Base-by-base conservation (phyloP, 2,888 invertebrate species). In the Parnassius smintheus region DNA sequence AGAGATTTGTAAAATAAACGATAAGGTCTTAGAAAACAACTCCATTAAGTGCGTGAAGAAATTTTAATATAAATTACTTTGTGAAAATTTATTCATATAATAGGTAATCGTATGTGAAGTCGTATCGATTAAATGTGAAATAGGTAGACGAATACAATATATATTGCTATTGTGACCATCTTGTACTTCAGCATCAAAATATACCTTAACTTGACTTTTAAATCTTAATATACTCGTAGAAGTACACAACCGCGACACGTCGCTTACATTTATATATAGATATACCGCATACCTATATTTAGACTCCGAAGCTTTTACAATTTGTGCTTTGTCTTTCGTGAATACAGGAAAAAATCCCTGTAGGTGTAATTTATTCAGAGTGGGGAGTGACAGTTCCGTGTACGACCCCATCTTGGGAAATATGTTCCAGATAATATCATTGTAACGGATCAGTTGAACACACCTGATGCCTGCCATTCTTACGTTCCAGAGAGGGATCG, bases 351-450 rank as follows among this genome's bases (percentile, higher is more conserved):
- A 65, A 70, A 70, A 70, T 72, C 68, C 62, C 65, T 69, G 68
- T 69, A 69, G 67, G 70, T 63, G 81, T 85, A 88, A 89, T 91
- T 85, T 88, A 90, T 90, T 87, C 89, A 72, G 81, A 86, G 78
- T 82, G 77, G 85, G 84, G 78, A 75, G 64, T 70, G 69, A 71
- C 69, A 64, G 71, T 80, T 74, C 72, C 71, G 70, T 78, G 75
- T 77, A 77, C 80, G 79, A 80, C 82, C 87, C 82, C 78, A 74
- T 73, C 74, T 77, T 74, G 82, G 76, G 75, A 84, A 86, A 88
- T 86, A 88, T 88, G 86, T 86, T 83, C 70, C 75, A 82, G 82
- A 86, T 88, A 86, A 89, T 86, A 84, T 81, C 76, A 80, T 83
- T 85, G 81, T 81, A 77, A 78, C 76, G 80, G 83, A 87, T 84